Percentiles rank a stretch among this genome's conserved stretches.
Evolutionary conservation across 2,888 invertebrate genomes (phyloP).

Genomic region (Uropetala carovei): DNA sequence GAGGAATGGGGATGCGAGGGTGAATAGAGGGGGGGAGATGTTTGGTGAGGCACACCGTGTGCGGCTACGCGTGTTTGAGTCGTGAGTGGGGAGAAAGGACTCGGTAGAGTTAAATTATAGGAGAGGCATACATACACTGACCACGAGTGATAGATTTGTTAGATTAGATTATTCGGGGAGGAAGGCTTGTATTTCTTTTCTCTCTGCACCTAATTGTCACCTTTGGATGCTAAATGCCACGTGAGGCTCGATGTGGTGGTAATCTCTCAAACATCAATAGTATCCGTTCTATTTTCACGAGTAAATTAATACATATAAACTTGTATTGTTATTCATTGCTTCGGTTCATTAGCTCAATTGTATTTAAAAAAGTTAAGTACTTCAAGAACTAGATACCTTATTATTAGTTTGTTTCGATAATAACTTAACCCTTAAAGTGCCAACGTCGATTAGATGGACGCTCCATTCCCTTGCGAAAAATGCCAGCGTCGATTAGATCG

Average conservation of each 20-base stretch:
- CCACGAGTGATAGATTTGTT: constrained; percentile 57
- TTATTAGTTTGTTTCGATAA: no score
- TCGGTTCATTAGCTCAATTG: no score
- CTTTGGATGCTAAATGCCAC: background rate
- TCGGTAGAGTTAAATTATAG: constrained; percentile 48
- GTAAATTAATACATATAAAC: background rate
- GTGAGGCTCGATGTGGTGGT: background rate
- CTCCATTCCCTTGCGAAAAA: no score
- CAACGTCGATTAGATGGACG: no score
- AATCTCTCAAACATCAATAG: background rate
- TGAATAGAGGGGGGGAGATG: background rate
- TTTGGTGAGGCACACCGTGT: constrained; percentile 38
- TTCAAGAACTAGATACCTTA: no score
- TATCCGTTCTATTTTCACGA: background rate
- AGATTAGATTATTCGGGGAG: constrained; percentile 53
- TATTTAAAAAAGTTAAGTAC: no score
- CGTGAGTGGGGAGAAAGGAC: constrained; percentile 25
- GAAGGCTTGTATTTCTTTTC: constrained; percentile 18
- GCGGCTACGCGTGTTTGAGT: constrained; percentile 44
- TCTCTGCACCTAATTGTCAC: constrained; percentile 29
- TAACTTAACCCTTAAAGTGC: no score
- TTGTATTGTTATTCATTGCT: no score
- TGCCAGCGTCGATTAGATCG: no score
- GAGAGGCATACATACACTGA: constrained; percentile 35
- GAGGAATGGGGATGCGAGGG: background rate